phyloP scores from a whole-genome alignment of 2,113 vertebrate genomes.

The Plecotus auritus region DNA sequence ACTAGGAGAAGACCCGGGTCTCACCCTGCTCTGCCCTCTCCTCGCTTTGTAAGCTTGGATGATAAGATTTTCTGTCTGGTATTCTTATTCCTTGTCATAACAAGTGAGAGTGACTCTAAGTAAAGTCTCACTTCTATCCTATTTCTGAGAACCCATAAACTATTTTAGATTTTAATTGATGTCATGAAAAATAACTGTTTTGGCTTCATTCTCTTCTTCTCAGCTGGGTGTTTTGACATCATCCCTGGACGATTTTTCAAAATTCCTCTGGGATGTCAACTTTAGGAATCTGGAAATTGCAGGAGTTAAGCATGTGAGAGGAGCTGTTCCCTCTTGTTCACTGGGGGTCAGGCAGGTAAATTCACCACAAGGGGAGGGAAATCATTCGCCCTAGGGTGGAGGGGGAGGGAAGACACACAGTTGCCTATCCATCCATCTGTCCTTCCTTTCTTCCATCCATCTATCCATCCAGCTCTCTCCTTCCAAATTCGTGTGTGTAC shows the following conservation, averaged over 20 bases:
- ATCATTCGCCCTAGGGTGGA: background rate
- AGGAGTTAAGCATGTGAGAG: background rate
- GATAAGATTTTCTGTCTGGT: no score
- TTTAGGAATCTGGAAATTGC: background rate
- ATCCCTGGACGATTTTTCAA: background rate
- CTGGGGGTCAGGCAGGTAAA: background rate
- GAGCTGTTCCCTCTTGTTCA: background rate
- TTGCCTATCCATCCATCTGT: background rate
- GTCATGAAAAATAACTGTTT: background rate
- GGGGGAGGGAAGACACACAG: no score
- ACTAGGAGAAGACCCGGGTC: background rate
- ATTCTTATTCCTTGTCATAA: background rate
- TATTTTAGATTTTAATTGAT: background rate
- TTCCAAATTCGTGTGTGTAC: background rate
- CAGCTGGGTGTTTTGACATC: background rate
- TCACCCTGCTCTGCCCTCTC: no score
- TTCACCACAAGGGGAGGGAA: background rate
- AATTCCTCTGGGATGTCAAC: background rate
- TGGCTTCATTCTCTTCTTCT: background rate
- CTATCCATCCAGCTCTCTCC: background rate
- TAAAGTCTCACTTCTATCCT: background rate
- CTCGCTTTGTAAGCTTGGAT: background rate
- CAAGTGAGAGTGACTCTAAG: background rate
- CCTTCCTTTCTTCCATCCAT: no score
- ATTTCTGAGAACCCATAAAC: background rate